These are phyloP conservation scores for Falco naumanni DNA, from an alignment of 2,797 vertebrate species.

Conservation along the genomic window DNA sequence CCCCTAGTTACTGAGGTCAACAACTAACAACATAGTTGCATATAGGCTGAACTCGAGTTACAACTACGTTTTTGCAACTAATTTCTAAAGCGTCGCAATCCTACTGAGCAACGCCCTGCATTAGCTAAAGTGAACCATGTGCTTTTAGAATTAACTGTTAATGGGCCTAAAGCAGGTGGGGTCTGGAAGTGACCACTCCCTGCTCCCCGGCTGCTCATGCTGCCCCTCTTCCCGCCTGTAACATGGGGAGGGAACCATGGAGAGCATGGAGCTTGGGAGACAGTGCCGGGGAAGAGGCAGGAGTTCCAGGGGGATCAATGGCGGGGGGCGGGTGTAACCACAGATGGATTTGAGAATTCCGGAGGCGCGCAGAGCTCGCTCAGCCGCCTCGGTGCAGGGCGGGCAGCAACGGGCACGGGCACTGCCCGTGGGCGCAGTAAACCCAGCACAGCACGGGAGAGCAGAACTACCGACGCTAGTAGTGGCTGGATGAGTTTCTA, in stretches of 20 bases:
- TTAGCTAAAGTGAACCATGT: not conserved
- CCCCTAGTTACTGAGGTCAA: not conserved
- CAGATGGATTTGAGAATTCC: fast-evolving
- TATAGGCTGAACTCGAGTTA: not conserved
- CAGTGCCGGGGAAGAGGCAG: no score
- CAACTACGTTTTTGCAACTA: not conserved
- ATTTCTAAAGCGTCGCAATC: not conserved
- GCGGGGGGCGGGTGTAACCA: fast-evolving
- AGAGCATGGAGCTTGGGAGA: not conserved
- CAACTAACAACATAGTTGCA: not conserved
- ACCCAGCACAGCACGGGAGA: fast-evolving
- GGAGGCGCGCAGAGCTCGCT: fast-evolving
- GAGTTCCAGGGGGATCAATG: not conserved
- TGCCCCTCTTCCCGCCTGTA: not conserved
- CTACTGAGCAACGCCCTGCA: not conserved
- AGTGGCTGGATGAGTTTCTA: fast-evolving
- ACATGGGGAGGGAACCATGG: fast-evolving
- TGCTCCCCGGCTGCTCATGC: fast-evolving
- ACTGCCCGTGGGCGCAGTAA: fast-evolving
- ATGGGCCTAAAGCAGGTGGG: fast-evolving
- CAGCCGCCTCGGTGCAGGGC: fast-evolving
- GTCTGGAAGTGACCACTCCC: fast-evolving
- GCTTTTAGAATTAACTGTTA: not conserved
- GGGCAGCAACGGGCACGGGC: fast-evolving
- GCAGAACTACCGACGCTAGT: fast-evolving